Evolutionary conservation across 2,888 invertebrate species (phyloP), one percentile per base, ranked within the genome.

Genomic region (Galerucella pusilla): DNA sequence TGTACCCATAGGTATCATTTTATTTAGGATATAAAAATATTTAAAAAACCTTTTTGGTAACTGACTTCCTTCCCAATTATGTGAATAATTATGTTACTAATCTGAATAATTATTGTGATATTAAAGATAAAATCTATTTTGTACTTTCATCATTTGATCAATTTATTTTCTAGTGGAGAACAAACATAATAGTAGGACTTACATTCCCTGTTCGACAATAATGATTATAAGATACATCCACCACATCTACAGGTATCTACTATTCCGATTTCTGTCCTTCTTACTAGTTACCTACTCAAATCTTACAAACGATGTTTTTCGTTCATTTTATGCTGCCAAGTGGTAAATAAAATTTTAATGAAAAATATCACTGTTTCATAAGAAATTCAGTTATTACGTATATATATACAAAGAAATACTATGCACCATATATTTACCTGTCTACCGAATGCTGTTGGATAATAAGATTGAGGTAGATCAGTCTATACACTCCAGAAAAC

Each of bases 381-480:
- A 28, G 35, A 16, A 16, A 57, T 57, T 57, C 20, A 57, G 52
- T 10, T 28, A 68, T 20, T 57, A 28, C 68, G 42, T 45, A 68
- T 9, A 59, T 20, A 20, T 12, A 57, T 63, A 54, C 28, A 68
- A 61, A 52, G 49, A 65, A 25, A 45, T 64, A 69, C 64, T 46
- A 70, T 42, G 66, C 54, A 16, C 35, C 61, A 71, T 69, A 66
- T 73, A 73, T 77, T 77, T 77, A 77, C 76, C 76, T 74, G 69
- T 64, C 63, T 61, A 16, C 63, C 52, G 54, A 70, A 63, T 63
- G 63, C 60, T 52, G 70, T 64, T 54, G 49, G 63, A 52, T 70
- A 70, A 49, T 70, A 46, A 49, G 46, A 63, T 77, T 79, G 77
- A 73, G 79, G 75, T 77, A 77, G 74, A 79, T 77, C 79, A 77